Evolutionary conservation across 2,797 vertebrate species (phyloP).

Genomic region (Hippopotamyrus pictus): DNA sequence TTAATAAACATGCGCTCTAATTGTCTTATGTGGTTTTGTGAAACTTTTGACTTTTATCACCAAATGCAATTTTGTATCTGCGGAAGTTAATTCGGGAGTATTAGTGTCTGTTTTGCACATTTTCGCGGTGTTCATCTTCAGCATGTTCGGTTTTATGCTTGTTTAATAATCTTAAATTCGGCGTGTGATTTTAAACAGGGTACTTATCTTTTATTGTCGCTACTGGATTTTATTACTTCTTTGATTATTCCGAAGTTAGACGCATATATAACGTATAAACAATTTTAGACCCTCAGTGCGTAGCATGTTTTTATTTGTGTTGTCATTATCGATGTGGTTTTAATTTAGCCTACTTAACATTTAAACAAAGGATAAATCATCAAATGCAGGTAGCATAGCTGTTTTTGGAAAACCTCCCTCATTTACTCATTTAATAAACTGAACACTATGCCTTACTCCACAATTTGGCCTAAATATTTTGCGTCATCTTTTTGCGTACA

Average conservation of each 20-base stretch:
- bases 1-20: neutral
- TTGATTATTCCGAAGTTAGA: neutral
- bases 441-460: neutral
- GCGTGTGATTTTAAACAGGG: slow-evolving; percentile 5
- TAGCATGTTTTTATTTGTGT: neutral
- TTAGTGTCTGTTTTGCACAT: neutral
- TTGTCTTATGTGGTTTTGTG: neutral
- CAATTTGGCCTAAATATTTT: slow-evolving; percentile 7
- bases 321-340: neutral
- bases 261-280: slow-evolving; percentile 4
- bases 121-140: neutral
- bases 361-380: neutral
- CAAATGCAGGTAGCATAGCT: neutral
- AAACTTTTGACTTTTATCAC: neutral
- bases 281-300: neutral
- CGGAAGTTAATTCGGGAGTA: neutral
- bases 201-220: slow-evolving; percentile 10
- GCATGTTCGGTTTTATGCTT: neutral
- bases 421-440: neutral
- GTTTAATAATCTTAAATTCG: neutral
- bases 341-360: neutral
- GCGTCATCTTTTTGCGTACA: neutral
- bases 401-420: neutral
- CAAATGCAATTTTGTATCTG: neutral
- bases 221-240: neutral